Evolutionary conservation across 2,888 invertebrate species (phyloP).

Genomic region (Pristionchus japonicus): DNA sequence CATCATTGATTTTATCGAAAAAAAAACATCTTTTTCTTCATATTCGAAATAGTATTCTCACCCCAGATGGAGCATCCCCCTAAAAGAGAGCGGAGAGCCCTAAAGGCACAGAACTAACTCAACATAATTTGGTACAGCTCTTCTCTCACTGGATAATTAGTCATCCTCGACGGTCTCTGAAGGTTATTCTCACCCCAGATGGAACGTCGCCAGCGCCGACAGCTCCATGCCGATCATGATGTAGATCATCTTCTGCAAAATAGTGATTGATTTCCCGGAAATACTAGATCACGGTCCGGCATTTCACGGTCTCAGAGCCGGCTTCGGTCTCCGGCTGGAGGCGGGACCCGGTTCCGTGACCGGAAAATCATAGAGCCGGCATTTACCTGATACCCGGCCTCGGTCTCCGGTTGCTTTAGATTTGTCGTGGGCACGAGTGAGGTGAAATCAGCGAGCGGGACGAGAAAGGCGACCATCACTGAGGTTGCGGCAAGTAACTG

Average conservation of each 20-base stretch:
- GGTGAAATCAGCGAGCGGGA: neutral
- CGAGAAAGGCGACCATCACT: slow-evolving; percentile 23
- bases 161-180: too few species aligned
- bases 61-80: too few species aligned
- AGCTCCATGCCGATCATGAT: slow-evolving; percentile 29
- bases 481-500: neutral
- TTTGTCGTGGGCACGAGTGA: slow-evolving; percentile 29
- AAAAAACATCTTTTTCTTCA: too few species aligned
- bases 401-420: neutral
- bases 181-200: neutral
- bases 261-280: neutral
- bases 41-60: too few species aligned
- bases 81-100: too few species aligned
- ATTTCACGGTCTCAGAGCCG: neutral
- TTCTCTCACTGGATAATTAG: too few species aligned
- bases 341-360: neutral
- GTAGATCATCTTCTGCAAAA: neutral
- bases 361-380: neutral
- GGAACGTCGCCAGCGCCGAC: neutral
- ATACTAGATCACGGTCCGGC: too few species aligned
- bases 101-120: too few species aligned
- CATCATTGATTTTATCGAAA: too few species aligned
- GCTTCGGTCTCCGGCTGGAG: too few species aligned
- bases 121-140: too few species aligned
- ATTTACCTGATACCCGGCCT: slow-evolving; percentile 10